Evolutionary conservation across 2,888 invertebrate genomes (phyloP).

Genomic region (Tanaodytes sp.): DNA sequence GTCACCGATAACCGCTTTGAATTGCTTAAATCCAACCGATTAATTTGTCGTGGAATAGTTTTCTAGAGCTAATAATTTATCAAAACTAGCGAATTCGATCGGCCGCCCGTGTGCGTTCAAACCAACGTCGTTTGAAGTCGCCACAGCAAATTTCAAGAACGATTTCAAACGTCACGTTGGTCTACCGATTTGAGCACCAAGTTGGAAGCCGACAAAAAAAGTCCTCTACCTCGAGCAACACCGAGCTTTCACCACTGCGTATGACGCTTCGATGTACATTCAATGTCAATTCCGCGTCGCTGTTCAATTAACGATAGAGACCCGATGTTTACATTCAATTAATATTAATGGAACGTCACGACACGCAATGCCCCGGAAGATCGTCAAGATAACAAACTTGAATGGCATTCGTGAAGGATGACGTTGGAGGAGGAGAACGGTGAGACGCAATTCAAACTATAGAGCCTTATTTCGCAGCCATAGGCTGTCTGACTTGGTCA

Average conservation of each 20-base stretch:
- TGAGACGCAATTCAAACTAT: too few relatives aligned
- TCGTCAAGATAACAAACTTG: too few relatives aligned
- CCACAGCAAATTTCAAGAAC: neutral
- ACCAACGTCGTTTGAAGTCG: too few relatives aligned
- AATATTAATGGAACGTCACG: conserved; percentile 44
- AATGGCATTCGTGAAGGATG: conserved; percentile 32
- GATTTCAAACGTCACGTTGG: conserved; percentile 23
- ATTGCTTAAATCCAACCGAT: too few relatives aligned
- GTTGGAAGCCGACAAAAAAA: conserved; percentile 17
- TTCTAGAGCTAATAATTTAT: too few relatives aligned
- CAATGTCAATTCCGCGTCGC: conserved; percentile 53
- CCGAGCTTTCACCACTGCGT: conserved; percentile 51
- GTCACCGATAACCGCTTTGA: too few relatives aligned
- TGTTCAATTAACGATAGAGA: conserved; percentile 49
- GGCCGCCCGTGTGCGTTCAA: too few relatives aligned
- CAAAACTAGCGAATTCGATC: too few relatives aligned
- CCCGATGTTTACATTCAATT: conserved; percentile 46
- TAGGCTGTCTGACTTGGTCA: too few relatives aligned
- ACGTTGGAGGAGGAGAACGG: too few relatives aligned
- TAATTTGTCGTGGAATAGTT: too few relatives aligned
- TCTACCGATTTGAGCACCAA: conserved; percentile 17
- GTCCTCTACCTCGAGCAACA: conserved; percentile 50
- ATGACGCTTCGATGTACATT: conserved; percentile 50
- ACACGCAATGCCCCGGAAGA: too few relatives aligned
- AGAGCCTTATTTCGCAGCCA: neutral